Conservation (phyloP, 2,797 vertebrate species). For the Microctenopoma lineatum region DNA sequence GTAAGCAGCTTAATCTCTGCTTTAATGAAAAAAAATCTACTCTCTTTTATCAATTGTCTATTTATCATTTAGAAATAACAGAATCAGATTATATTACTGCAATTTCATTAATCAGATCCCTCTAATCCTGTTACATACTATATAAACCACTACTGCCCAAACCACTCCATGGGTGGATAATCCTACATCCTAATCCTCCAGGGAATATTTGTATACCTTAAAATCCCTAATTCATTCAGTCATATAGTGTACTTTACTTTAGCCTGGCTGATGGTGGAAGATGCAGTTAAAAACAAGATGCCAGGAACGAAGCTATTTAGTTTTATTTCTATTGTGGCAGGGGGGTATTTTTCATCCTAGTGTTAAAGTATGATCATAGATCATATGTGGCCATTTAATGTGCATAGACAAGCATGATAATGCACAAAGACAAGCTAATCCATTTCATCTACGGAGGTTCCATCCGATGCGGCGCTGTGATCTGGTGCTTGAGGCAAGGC, state of each 20-base stretch:
- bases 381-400: slow-evolving; percentile 26
- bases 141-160: slow-evolving; percentile 32
- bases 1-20: not conserved
- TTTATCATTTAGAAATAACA: not conserved
- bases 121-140: slow-evolving; percentile 33
- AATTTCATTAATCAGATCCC: slow-evolving; percentile 34
- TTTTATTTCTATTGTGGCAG: not conserved
- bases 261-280: slow-evolving; percentile 1
- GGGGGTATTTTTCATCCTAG: slow-evolving; percentile 42
- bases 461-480: slow-evolving; percentile 24
- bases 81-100: slow-evolving; percentile 24
- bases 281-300: not conserved
- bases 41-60: not conserved
- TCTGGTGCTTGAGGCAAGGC: slow-evolving; percentile 31
- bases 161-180: slow-evolving; percentile 21
- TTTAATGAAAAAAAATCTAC: not conserved
- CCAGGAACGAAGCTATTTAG: slow-evolving; percentile 20
- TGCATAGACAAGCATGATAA: slow-evolving; percentile 56
- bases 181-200: slow-evolving; percentile 41
- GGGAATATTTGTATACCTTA: slow-evolving; percentile 24
- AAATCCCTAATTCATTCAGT: slow-evolving; percentile 31
- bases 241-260: not conserved
- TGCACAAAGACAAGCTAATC: slow-evolving; percentile 56
- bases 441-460: slow-evolving; percentile 44
- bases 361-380: slow-evolving; percentile 49